Conservation (phyloP, 2,797 vertebrate genomes). For the Cyprinodon diabolis region DNA sequence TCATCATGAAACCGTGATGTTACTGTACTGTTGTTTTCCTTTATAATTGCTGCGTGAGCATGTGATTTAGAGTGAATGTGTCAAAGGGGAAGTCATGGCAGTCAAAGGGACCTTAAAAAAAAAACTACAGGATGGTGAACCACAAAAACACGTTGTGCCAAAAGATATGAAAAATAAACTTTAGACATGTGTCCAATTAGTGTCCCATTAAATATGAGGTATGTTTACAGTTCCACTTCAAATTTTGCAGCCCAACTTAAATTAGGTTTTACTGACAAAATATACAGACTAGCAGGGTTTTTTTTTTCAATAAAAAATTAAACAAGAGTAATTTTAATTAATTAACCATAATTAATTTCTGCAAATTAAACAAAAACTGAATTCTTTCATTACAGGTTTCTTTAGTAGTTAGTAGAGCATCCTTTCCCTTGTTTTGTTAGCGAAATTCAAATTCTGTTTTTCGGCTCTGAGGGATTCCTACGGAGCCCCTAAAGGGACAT, state of each 20-base stretch:
- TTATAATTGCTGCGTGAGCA: constrained; percentile 13
- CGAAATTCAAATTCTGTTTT: not conserved
- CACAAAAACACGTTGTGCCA: constrained; percentile 21
- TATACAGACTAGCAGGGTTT: not conserved
- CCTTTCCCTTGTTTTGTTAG: not conserved
- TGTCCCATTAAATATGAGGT: not conserved
- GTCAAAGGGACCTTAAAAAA: constrained; percentile 19
- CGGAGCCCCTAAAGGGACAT: too few species aligned
- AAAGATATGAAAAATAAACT: not conserved
- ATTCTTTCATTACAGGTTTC: not conserved
- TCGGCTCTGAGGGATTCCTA: too few species aligned
- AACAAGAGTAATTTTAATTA: too few species aligned
- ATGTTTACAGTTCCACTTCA: not conserved
- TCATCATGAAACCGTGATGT: not conserved
- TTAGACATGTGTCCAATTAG: not conserved
- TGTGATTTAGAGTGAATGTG: constrained; percentile 33
- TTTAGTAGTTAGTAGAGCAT: not conserved
- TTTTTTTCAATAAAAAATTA: too few species aligned
- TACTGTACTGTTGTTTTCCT: constrained; percentile 21
- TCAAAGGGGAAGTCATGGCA: constrained; percentile 53
- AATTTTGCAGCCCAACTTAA: not conserved
- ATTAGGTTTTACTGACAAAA: not conserved
- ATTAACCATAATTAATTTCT: not conserved
- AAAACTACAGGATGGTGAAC: not conserved
- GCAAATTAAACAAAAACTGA: not conserved